Percentiles rank a stretch among this genome's conserved stretches.
phyloP scores from a whole-genome alignment of 2,113 vertebrate species.

The Numida meleagris region DNA sequence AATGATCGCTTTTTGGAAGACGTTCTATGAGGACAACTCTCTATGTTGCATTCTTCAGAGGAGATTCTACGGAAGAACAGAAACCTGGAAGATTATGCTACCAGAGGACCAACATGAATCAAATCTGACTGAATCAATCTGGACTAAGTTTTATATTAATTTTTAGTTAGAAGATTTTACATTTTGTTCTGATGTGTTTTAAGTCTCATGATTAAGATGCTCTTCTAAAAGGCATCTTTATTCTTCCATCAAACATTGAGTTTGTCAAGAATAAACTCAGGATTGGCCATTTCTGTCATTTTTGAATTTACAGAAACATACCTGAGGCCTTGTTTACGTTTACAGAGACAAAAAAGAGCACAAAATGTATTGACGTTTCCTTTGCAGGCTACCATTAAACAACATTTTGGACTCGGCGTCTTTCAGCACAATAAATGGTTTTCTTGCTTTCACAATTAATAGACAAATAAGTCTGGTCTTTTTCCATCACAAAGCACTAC shows the following conservation, averaged over 20 bases:
- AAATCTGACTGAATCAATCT: neutral
- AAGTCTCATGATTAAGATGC: neutral
- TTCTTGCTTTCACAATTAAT: neutral
- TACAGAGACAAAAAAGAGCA: neutral
- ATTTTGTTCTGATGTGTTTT: neutral
- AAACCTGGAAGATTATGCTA: neutral
- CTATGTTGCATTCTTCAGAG: neutral
- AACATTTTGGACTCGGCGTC: neutral
- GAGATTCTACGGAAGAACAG: neutral
- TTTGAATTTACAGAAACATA: neutral
- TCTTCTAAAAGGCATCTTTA: neutral
- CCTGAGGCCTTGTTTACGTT: neutral
- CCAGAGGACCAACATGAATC: neutral
- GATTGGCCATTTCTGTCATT: neutral
- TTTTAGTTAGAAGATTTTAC: neutral
- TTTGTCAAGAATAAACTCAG: neutral
- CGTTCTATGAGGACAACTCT: neutral
- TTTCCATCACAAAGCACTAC: neutral
- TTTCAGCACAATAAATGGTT: neutral
- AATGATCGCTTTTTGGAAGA: neutral
- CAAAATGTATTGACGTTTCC: neutral
- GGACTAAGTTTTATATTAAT: neutral
- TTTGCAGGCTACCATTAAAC: neutral
- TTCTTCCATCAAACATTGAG: neutral
- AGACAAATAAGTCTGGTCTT: neutral